Conservation (phyloP, 2,113 vertebrate species). For the Tragulus kanchil region DNA sequence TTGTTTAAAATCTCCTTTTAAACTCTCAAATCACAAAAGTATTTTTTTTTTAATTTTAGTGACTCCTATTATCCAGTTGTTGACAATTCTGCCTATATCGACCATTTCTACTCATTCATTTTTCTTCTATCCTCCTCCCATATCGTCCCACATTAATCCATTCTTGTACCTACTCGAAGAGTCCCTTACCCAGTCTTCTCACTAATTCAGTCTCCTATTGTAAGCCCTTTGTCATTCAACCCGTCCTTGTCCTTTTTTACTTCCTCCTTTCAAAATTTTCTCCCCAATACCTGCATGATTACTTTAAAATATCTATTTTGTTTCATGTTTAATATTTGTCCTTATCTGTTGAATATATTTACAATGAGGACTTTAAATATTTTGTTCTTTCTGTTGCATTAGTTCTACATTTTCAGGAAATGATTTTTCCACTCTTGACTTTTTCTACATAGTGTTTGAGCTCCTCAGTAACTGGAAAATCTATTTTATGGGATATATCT, state of each 20-base stretch:
- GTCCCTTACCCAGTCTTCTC: background rate
- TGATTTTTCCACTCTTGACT: background rate
- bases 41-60: background rate
- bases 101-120: background rate
- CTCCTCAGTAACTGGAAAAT: background rate
- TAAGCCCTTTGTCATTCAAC: background rate
- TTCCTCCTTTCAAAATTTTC: background rate
- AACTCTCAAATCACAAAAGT: background rate
- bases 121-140: background rate
- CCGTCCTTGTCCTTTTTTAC: background rate
- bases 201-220: background rate
- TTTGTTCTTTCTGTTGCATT: constrained; percentile 30
- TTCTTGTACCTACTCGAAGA: background rate
- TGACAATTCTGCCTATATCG: background rate
- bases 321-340: background rate
- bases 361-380: background rate
- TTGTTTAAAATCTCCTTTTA: background rate
- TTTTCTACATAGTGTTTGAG: background rate
- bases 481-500: background rate
- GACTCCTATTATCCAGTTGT: background rate
- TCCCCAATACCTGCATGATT: background rate
- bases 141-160: background rate
- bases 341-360: background rate
- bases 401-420: background rate
- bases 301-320: background rate